phyloP scores from a whole-genome alignment of 2,888 invertebrate species.

The Syrphus vitripennis region DNA sequence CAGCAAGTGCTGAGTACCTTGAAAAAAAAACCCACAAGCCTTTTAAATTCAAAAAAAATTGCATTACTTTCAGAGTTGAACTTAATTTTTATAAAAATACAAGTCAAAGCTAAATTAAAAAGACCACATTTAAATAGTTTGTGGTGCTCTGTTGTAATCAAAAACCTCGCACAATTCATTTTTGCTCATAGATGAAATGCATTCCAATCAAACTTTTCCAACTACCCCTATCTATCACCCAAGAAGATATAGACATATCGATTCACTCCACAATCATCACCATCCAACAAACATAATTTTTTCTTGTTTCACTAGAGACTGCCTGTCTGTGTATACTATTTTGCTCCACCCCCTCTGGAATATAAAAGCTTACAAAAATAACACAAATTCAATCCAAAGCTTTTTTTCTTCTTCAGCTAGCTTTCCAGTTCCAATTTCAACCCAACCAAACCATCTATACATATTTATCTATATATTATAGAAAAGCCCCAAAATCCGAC shows the following conservation, averaged over 20 bases:
- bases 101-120: no score
- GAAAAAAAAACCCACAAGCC: no score
- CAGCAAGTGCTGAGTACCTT: no score
- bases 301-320: not conserved
- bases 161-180: not conserved
- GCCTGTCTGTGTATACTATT: constrained; percentile 15
- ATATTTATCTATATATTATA: not conserved
- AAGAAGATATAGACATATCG: constrained; percentile 26
- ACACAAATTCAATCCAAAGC: constrained; percentile 2
- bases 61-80: no score
- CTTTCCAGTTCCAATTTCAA: not conserved
- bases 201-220: constrained; percentile 25
- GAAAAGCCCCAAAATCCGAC: constrained; percentile 28
- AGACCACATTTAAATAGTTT: constrained; percentile 30
- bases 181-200: not conserved
- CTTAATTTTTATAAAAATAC: no score
- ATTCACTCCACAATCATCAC: constrained; percentile 38
- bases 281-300: not conserved
- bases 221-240: constrained; percentile 22
- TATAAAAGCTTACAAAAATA: not conserved
- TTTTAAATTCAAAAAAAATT: no score
- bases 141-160: not conserved
- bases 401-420: constrained; percentile 14
- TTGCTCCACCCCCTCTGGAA: constrained; percentile 17
- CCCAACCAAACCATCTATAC: not conserved